Conservation (phyloP, 2,797 vertebrate species). For the Alauda arvensis region DNA sequence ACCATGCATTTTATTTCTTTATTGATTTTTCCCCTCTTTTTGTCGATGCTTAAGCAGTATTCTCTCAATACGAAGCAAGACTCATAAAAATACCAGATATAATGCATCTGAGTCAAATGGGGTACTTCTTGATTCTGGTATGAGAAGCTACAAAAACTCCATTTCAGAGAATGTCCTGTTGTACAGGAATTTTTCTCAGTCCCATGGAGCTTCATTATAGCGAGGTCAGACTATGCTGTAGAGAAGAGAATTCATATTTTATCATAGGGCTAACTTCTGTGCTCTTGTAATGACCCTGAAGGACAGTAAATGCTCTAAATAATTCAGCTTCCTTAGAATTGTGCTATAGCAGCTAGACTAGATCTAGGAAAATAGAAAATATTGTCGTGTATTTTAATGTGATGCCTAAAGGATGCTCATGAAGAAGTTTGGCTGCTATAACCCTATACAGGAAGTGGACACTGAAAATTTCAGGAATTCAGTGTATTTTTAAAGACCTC, state of each 20-base stretch:
- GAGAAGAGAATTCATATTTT: constrained; percentile 42
- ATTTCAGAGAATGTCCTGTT: not conserved
- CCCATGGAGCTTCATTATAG: constrained; percentile 42
- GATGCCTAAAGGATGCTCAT: not conserved
- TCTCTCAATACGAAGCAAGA: not conserved
- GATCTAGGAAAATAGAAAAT: not conserved
- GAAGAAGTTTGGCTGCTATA: not conserved
- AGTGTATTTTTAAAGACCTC: not conserved
- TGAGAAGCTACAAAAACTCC: not conserved
- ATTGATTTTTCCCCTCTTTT: not conserved
- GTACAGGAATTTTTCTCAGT: constrained; percentile 14
- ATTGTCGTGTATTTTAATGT: not conserved
- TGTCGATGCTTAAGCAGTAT: not conserved
- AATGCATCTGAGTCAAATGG: not conserved
- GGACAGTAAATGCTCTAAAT: constrained; percentile 30
- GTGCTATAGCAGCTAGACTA: not conserved
- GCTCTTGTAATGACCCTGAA: constrained; percentile 25
- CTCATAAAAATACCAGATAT: not conserved
- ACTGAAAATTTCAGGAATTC: not conserved
- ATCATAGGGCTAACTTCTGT: not conserved
- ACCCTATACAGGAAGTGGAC: not conserved
- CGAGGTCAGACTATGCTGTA: not conserved
- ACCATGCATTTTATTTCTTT: not conserved
- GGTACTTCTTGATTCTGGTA: not conserved
- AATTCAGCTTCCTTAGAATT: constrained; percentile 14